phyloP scores from a whole-genome alignment of 2,113 vertebrate species.

The Podarcis raffonei region DNA sequence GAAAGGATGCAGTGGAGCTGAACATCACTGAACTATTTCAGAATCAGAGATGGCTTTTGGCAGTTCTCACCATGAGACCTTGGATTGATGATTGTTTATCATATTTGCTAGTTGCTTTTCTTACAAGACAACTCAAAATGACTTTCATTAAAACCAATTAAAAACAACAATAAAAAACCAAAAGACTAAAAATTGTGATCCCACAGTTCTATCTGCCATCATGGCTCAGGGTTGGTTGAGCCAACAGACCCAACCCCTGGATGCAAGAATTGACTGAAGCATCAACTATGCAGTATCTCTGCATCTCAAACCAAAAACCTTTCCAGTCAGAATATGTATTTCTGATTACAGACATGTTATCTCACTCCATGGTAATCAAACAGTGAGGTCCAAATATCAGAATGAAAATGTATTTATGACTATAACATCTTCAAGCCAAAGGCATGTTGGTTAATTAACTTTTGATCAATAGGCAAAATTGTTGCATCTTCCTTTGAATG shows the following conservation, averaged over 20 bases:
- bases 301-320: neutral
- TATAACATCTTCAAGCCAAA: constrained; percentile 17
- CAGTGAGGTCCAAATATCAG: constrained; percentile 1
- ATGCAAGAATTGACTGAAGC: neutral
- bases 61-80: neutral
- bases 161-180: no score
- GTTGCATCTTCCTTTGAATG: constrained; percentile 3
- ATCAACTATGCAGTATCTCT: neutral
- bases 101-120: no score
- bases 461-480: constrained; percentile 23
- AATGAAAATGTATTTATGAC: neutral
- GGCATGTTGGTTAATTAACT: constrained; percentile 47
- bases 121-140: no score
- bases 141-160: no score
- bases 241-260: neutral
- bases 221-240: neutral
- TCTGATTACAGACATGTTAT: neutral
- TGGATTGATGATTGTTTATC: neutral
- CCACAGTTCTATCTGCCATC: neutral
- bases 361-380: constrained; percentile 3
- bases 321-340: neutral
- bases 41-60: neutral
- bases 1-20: neutral
- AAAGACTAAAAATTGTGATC: neutral
- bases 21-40: neutral